These are phyloP conservation scores for Sesamia nonagrioides DNA, from an alignment of 1,140 invertebrate genomes.

Conservation along the genomic window DNA sequence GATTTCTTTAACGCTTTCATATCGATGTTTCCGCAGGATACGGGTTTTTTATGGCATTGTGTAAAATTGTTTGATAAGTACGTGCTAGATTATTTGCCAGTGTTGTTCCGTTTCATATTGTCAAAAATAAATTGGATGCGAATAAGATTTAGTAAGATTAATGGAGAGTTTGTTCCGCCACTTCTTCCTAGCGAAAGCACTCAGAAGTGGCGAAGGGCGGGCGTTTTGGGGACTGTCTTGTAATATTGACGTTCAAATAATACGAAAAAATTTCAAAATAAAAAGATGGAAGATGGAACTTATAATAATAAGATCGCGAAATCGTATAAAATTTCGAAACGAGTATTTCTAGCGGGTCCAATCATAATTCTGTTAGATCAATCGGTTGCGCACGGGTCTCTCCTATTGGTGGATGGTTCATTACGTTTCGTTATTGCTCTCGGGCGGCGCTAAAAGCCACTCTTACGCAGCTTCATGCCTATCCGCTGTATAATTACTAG, in stretches of 20 bases:
- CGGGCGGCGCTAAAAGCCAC: conserved; percentile 36
- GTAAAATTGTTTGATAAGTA: conserved; percentile 46
- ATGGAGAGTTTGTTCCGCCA: too few species aligned
- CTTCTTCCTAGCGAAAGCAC: too few species aligned
- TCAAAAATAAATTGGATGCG: conserved; percentile 2
- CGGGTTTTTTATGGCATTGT: conserved; percentile 59
- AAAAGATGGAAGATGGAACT: neutral
- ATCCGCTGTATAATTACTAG: conserved; percentile 41
- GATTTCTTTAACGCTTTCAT: conserved; percentile 56
- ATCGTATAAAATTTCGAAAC: neutral
- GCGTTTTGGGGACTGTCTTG: too few species aligned
- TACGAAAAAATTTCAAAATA: neutral
- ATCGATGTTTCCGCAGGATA: conserved; percentile 63
- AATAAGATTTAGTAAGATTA: neutral
- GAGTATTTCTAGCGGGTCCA: conserved; percentile 1
- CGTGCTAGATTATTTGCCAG: conserved; percentile 13
- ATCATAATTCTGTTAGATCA: conserved; percentile 27
- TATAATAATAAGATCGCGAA: neutral
- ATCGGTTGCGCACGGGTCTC: conserved; percentile 29
- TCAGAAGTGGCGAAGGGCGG: too few species aligned
- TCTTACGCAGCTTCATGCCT: conserved; percentile 38
- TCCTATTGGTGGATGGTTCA: conserved; percentile 42
- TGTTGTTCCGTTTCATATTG: neutral
- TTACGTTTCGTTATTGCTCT: conserved; percentile 45
- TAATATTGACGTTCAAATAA: too few species aligned